Base-by-base conservation (phyloP, 2,888 invertebrate species). In the Graphium colonna region DNA sequence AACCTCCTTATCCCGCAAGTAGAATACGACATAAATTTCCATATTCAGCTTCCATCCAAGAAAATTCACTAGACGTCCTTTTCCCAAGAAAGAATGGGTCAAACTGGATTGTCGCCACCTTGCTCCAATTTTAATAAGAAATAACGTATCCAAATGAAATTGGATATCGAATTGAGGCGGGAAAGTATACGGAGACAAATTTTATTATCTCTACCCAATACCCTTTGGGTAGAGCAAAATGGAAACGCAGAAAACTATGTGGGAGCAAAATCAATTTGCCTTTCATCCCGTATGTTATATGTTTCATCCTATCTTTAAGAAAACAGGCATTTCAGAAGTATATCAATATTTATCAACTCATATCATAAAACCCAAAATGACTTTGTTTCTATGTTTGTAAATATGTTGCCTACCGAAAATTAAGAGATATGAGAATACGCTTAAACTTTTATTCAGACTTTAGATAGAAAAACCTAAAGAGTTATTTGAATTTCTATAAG, bases 251-350 rank as follows among this genome's bases (percentile, higher is more conserved):
- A 21, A 43, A 38, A 43, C 42, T 33, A n/a, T 51, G 15, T 26
- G 28, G 43, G 31, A 39, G 36, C 10, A 39, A 26, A 51, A 51
- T 45, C 40, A 51, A 51, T 51, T 51, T 51, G 31, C 31, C 5
- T 38, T 43, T 17, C 31, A 28, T 26, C 42, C 10, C 3, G 17
- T 38, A 31, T 36, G 36, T 18, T n/a, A 36, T 46, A 21, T 18
- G 21, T 36, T 36, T 36, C 36, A 3, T 21, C 21, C 21, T 5
- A 21, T 21, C 21, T 21, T 21, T 2, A 21, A 21, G 21, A 5
- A 21, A 21, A 21, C 5, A 21, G 5, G 21, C 21, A n/a, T n/a
- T n/a, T n/a, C n/a, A n/a, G n/a, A n/a, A n/a, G n/a, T n/a, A n/a
- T n/a, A n/a, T n/a, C n/a, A n/a, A n/a, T n/a, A n/a, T n/a, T n/a